Percentiles rank a stretch among this genome's conserved stretches.
These are phyloP conservation scores for Romanogobio albipinnatus DNA, from an alignment of 2,113 vertebrate species.

Conservation along the genomic window DNA sequence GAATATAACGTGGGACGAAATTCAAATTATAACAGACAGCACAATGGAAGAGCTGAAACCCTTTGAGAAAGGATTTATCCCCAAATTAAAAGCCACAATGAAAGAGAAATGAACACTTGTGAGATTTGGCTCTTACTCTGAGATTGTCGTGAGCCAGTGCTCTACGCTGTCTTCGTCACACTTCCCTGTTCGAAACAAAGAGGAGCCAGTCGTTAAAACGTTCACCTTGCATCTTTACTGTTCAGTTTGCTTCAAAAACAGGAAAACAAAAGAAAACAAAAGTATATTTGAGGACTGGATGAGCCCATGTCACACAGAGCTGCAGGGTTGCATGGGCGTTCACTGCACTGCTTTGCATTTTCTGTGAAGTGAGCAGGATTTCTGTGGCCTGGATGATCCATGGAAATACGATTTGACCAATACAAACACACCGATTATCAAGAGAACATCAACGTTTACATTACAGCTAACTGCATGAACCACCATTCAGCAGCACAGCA, in stretches of 20 bases:
- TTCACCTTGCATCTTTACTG: background rate
- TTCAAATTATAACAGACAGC: background rate
- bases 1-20: background rate
- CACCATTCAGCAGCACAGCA: background rate
- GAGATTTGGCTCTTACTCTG: conserved; percentile 57
- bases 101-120: background rate
- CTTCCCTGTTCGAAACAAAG: conserved; percentile 53
- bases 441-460: background rate
- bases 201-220: background rate
- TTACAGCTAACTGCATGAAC: background rate
- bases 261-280: too few species aligned
- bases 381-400: background rate
- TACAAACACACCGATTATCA: background rate
- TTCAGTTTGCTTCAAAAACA: conserved; percentile 5
- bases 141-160: conserved; percentile 56
- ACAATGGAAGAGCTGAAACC: background rate
- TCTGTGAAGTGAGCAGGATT: background rate
- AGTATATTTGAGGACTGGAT: background rate
- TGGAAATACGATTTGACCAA: background rate
- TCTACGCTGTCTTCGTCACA: conserved; percentile 45
- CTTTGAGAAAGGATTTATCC: background rate
- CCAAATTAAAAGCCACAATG: background rate
- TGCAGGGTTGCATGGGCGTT: conserved; percentile 1
- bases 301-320: background rate
- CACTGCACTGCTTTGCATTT: background rate